Base-by-base conservation (phyloP, 2,888 invertebrate genomes). In the Selenia dentaria region DNA sequence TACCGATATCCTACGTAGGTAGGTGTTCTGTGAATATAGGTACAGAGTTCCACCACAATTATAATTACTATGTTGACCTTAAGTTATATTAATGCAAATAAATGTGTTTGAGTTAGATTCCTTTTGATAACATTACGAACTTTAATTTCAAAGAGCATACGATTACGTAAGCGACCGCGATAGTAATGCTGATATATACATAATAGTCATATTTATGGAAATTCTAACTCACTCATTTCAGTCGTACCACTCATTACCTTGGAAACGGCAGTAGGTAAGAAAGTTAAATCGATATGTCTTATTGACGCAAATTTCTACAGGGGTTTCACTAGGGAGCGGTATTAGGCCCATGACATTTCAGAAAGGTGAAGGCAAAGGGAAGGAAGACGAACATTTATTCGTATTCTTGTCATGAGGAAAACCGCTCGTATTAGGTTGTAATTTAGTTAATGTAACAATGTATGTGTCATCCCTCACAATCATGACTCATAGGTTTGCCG, bases 231-330 rank as follows among this genome's bases (percentile, higher is more conserved):
- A 10, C 25, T 5, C 9, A 10, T 9, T 25, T 10, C 1, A 25
- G 2, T n/a, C n/a, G n/a, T n/a, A n/a, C n/a, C n/a, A n/a, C n/a
- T n/a, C n/a, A 6, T 6, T 53, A 53, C 51, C 67, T 54, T 65
- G 51, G 70, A 54, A 70, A 73, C 77, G 51, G 54, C 45, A 51
- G 48, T 43, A 47, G 42, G 51, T 53, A 54, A 42, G 57, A 47
- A 62, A 59, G 77, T 74, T 81, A 67, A 70, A 79, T 83, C 84
- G 70, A 84, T 83, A 79, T 59, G 50, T 51, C 36, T 48, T 46
- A 40, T 47, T 74, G 74, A 74, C 74, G 79, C 62, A 66, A 61
- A 53, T 50, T 53, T 46, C 38, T 57, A 40, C 44, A 51, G 57
- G 45, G 49, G 41, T 51, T 57, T 27, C 48, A 35, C 51, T 48